Evolutionary conservation across 1,140 invertebrate genomes (phyloP), one percentile per base, ranked within the genome.

Genomic region (Lepidurus arcticus): DNA sequence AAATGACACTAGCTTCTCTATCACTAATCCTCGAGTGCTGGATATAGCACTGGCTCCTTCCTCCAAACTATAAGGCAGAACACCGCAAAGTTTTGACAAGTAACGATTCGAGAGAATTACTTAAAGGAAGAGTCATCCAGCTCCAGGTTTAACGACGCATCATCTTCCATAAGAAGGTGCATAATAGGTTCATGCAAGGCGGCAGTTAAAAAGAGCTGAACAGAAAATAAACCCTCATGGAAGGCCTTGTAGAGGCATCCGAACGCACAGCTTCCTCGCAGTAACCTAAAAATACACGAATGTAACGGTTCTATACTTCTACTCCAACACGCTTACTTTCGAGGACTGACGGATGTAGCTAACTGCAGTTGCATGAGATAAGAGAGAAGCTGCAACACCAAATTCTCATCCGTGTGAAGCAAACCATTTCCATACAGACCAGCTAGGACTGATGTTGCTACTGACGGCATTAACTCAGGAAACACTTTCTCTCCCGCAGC

Each of bases 141-240:
- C 86, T 98, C 96, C 44, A 97, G 91, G 84, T 98, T 96, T 73
- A 97, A 88, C 85, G 94, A 96, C 83, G 92, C 91, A 83, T 98
- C 95, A 83, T 96, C 94, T 82, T 96, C 94, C 86, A 94, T 94
- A 4, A 99, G 87, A n/a, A 98, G 87, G 73, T 92, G 90, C 89
- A 98, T 93, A 65, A 98, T 93, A 1, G 97, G 95, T 16, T 91
- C 91, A 83, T 97, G 92, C 5, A 99, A 87, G 4, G 96, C 93
- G 21, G 95, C 92, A 0, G 94, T 95, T 4, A 99, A 88, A 86
- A 98, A 99, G 73, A 98, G 89, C 82, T 96, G 93, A 1, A 95
- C 92, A 7, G 94, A 93, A 82, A 94, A 93, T 65, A 96, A 88
- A n/a, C 91, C 91, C 84, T 98, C 97, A 76, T 93, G 93, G 83